Evolutionary conservation across 2,113 vertebrate species (phyloP), one percentile per base, ranked within the genome.

Genomic region (Dasypus novemcinctus): DNA sequence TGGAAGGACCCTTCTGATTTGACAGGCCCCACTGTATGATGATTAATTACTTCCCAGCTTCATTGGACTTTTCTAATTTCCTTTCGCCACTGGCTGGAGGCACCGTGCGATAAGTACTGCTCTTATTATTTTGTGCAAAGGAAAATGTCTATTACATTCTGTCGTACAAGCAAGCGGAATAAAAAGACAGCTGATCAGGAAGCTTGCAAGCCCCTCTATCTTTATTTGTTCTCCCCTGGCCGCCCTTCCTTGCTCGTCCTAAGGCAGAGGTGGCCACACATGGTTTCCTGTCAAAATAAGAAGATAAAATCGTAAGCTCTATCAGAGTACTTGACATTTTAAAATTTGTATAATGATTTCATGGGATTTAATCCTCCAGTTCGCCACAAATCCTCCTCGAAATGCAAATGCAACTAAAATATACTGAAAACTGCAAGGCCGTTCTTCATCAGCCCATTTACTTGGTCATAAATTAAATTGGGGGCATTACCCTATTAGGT

Each of bases 21-120:
- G 99, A 99, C 99, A 99, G 99, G 98, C 99, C 98, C 98, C 98
- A 98, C 99, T 99, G 99, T 99, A 99, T 99, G 98, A 99, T 99
- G 99, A 99, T 99, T 99, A 99, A 99, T 99, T 99, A 99, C 99
- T 99, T 98, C 99, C 99, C 98, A 97, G 99, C 99, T 98, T 98
- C 98, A 99, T 99, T 99, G 98, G 99, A 98, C 99, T 99, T 99
- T 99, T 99, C 99, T 99, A 98, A 98, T 99, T 99, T 98, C 98
- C 98, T 99, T 97, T 99, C 98, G 98, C 98, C 98, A 98, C 99
- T 99, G 99, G 99, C 99, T 99, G 98, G 98, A 99, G 99, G 99
- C 99, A 98, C 99, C 98, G 98, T 85, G 98, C 98, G 99, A 99
- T 99, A 99, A 99, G 99, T 99, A 98, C 98, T 98, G 98, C 98